Conservation (phyloP, 1,140 invertebrate species). For the Danaus melanippus region DNA sequence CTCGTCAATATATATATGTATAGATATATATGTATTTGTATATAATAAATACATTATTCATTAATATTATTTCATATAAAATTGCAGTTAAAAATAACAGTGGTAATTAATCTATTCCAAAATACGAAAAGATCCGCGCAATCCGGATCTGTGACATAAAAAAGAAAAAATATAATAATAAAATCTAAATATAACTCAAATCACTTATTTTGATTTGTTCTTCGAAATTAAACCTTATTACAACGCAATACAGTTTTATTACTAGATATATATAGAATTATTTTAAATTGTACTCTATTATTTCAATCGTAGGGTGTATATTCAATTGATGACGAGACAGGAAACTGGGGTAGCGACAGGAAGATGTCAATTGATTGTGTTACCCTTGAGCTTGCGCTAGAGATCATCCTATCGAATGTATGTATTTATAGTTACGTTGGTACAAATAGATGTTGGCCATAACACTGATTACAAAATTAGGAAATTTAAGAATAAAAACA, state of each 20-base stretch:
- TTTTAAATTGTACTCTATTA: slow-evolving; percentile 17
- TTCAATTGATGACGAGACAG: slow-evolving; percentile 18
- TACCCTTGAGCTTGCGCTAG: slow-evolving; percentile 31
- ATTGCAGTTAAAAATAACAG: too few relatives aligned
- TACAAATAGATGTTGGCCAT: too few relatives aligned
- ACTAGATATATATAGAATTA: background rate
- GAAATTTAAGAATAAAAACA: too few relatives aligned
- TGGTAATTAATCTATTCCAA: too few relatives aligned
- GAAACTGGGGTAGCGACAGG: slow-evolving; percentile 42
- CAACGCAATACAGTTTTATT: slow-evolving; percentile 5
- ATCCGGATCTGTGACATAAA: slow-evolving; percentile 1
- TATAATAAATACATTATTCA: too few relatives aligned
- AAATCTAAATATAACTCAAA: slow-evolving; percentile 17
- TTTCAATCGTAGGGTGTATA: slow-evolving; percentile 13
- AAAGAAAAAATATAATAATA: too few relatives aligned
- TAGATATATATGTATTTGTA: too few relatives aligned
- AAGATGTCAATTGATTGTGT: slow-evolving; percentile 41
- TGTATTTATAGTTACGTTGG: background rate
- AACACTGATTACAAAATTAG: too few relatives aligned
- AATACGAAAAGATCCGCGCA: background rate
- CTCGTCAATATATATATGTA: too few relatives aligned
- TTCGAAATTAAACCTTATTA: slow-evolving; percentile 15
- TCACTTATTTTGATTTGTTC: slow-evolving; percentile 6
- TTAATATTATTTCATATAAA: too few relatives aligned
- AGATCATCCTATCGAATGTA: slow-evolving; percentile 27